Percentiles rank a stretch among this genome's conserved stretches.
phyloP scores from a whole-genome alignment of 2,888 invertebrate genomes.

The Autographa pulchrina region DNA sequence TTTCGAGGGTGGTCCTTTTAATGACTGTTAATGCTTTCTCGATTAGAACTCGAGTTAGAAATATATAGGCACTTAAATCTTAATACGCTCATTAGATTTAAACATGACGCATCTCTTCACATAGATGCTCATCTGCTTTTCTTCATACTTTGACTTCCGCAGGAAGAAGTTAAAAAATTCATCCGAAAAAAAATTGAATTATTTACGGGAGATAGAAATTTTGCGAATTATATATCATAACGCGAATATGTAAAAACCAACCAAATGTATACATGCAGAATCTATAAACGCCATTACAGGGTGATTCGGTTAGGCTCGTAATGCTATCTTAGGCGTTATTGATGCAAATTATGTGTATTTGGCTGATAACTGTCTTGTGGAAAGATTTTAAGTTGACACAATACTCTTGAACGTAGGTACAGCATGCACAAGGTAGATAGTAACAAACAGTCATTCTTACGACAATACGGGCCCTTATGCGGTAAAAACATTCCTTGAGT shows the following conservation, averaged over 20 bases:
- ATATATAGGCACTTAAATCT: constrained; percentile 45
- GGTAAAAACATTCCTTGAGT: constrained; percentile 41
- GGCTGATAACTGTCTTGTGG: constrained; percentile 29
- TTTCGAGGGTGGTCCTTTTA: constrained; percentile 61
- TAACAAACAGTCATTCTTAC: constrained; percentile 23
- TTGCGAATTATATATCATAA: too few relatives aligned
- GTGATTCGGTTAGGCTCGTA: constrained; percentile 44
- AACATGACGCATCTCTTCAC: constrained; percentile 21
- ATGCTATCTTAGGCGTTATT: constrained; percentile 33
- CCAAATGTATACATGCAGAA: constrained; percentile 17
- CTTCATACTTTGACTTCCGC: neutral
- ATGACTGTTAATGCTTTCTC: constrained; percentile 59
- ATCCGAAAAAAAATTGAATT: too few relatives aligned
- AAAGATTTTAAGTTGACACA: constrained; percentile 33
- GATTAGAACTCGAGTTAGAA: constrained; percentile 52
- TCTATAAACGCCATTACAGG: constrained; percentile 29
- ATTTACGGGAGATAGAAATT: too few relatives aligned
- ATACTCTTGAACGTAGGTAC: constrained; percentile 6
- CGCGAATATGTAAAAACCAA: constrained; percentile 14
- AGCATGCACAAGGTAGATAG: neutral
- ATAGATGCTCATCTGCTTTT: constrained; percentile 17
- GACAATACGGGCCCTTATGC: constrained; percentile 43
- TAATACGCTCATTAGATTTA: constrained; percentile 37
- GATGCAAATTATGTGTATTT: constrained; percentile 42
- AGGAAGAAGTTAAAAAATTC: constrained; percentile 3